phyloP scores from a whole-genome alignment of 1,140 invertebrate genomes.

The Drosophila jambulina region DNA sequence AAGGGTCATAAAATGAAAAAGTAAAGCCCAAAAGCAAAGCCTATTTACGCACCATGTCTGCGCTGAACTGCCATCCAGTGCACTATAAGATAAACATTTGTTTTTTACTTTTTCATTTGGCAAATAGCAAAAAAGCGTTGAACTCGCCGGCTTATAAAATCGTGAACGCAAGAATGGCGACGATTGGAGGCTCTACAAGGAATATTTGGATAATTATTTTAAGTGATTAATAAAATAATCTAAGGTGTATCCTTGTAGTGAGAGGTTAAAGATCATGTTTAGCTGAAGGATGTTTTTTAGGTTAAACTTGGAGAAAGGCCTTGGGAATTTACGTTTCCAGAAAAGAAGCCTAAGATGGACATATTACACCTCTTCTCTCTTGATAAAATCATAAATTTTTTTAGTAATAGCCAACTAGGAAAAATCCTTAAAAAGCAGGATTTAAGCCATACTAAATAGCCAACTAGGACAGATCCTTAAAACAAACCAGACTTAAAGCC shows the following conservation, averaged over 20 bases:
- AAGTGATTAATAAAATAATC: neutral
- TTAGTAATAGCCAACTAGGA: no score
- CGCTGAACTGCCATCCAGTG: constrained; percentile 56
- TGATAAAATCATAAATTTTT: no score
- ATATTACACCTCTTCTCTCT: no score
- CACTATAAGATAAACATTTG: constrained; percentile 78
- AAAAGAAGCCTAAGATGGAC: no score
- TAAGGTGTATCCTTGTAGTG: neutral
- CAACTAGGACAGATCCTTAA: no score
- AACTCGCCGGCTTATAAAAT: constrained; percentile 53
- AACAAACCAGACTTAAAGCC: no score
- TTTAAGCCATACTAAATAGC: no score
- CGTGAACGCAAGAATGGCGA: neutral
- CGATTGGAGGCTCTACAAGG: constrained; percentile 10
- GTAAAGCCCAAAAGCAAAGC: constrained; percentile 80
- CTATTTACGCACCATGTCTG: constrained; percentile 70
- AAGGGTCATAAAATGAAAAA: constrained; percentile 65
- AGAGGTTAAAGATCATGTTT: neutral
- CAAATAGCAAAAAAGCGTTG: constrained; percentile 79
- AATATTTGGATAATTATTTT: neutral
- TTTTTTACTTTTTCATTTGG: constrained; percentile 80
- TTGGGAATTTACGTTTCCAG: no score
- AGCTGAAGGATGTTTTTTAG: no score
- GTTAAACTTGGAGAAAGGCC: no score
- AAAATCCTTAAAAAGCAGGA: no score